Evolutionary conservation across 2,888 invertebrate genomes (phyloP), one percentile per base, ranked within the genome.

Genomic region (Globia sparganii): DNA sequence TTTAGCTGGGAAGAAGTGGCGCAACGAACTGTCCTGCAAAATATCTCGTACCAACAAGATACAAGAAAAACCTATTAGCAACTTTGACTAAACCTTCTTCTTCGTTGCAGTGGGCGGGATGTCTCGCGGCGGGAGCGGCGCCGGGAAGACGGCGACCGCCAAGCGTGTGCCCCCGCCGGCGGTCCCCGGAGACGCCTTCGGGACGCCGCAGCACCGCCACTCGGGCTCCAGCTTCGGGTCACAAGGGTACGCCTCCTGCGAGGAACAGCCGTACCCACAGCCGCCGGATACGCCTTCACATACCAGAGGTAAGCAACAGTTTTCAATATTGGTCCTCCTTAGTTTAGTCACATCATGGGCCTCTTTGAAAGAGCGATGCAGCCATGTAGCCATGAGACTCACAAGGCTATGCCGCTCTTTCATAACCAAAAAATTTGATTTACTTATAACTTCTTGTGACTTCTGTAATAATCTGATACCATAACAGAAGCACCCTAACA

Each of bases 141-240:
- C 98, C 96, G 98, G 98, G 91, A 96, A 96, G 96, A 98, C 98
- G 95, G 98, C 98, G 94, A 98, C 98, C 96, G 98, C 98, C 92
- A 99, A 99, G 97, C 98, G 98, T 97, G 99, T 99, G 93, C 98
- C 99, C 90, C 99, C 99, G 90, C 98, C 98, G 65, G 98, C 98
- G 73, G 98, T 98, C 87, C 98, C 98, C 69, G 98, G 98, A 89
- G 98, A 98, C 94, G 97, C 98, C 86, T 97, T 96, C 90, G 95
- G 94, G 37, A 95, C 95, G 18, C 97, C 96, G 5, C 96, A 97
- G 91, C 97, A 98, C 95, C 97, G 98, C 79, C 98, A 98, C 94
- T 98, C 98, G 71, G 98, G 98, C 77, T 98, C 98, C 94, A 98
- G 98, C 91, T 98, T 98, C 95, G 98, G 98, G 83, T 98, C 98